phyloP scores from a whole-genome alignment of 53 echinoderm and acorn worm genomes.

The Luidia sarsii region DNA sequence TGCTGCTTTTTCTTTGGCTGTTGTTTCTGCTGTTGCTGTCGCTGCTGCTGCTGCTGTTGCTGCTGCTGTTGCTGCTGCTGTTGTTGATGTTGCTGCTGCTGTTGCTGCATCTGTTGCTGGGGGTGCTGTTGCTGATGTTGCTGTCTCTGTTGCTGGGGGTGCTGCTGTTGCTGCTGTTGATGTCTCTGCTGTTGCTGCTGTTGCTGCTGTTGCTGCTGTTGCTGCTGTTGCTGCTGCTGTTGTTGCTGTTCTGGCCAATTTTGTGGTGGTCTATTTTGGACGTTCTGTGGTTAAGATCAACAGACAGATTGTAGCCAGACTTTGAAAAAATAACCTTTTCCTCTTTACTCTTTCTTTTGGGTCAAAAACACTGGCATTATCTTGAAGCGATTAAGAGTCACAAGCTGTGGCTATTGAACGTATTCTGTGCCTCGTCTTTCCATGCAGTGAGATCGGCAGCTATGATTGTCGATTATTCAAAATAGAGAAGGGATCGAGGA shows the following conservation, averaged over 20 bases:
- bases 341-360: no score
- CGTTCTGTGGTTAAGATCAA: no score
- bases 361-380: no score
- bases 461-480: no score
- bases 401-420: no score
- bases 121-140: background rate
- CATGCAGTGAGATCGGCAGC: no score
- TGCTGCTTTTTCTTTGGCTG: background rate
- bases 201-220: slow-evolving; percentile 16
- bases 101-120: background rate
- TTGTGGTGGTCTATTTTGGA: no score
- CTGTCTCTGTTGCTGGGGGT: background rate
- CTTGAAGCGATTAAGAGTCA: no score
- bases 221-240: slow-evolving; percentile 20
- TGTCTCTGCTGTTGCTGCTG: background rate
- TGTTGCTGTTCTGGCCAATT: background rate
- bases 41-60: background rate
- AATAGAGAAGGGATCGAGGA: no score
- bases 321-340: no score
- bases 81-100: background rate
- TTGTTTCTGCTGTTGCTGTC: slow-evolving; percentile 26
- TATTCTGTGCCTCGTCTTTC: no score
- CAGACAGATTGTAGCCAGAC: no score
- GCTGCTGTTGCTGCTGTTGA: background rate
- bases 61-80: background rate